phyloP scores from a whole-genome alignment of 2,797 vertebrate species.

The Tenualosa thibaudeaui region DNA sequence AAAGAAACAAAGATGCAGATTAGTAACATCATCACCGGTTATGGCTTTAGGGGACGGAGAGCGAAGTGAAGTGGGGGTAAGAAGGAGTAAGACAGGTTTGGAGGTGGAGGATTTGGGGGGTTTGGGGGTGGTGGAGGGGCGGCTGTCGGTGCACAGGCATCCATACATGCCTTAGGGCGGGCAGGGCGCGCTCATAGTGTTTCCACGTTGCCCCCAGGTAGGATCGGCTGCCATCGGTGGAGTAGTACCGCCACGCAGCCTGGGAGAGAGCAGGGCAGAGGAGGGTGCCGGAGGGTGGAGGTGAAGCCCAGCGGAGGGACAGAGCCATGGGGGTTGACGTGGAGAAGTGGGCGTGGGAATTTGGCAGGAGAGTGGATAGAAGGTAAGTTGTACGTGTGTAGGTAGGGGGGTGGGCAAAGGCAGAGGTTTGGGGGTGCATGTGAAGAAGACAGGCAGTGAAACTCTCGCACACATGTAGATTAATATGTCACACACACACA shows the following conservation, averaged over 20 bases:
- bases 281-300: conserved; percentile 39
- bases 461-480: background rate
- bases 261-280: conserved; percentile 46
- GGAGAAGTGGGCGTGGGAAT: conserved; percentile 25
- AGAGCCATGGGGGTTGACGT: conserved; percentile 12
- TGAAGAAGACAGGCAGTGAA: background rate
- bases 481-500: background rate
- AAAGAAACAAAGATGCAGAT: conserved; percentile 20
- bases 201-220: conserved; percentile 73
- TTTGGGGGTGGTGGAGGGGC: conserved; percentile 22
- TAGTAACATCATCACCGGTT: conserved; percentile 21
- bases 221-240: conserved; percentile 66
- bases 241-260: conserved; percentile 75
- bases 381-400: background rate
- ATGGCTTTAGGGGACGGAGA: background rate
- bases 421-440: background rate
- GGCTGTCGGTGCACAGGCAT: conserved; percentile 55
- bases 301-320: conserved; percentile 27
- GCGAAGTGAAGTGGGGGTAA: background rate
- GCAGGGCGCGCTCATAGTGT: conserved; percentile 73
- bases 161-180: conserved; percentile 76
- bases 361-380: background rate
- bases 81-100: background rate
- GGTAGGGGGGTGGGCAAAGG: background rate
- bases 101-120: background rate